Evolutionary conservation across 2,888 invertebrate species (phyloP).

Genomic region (Heliconius ethilla): DNA sequence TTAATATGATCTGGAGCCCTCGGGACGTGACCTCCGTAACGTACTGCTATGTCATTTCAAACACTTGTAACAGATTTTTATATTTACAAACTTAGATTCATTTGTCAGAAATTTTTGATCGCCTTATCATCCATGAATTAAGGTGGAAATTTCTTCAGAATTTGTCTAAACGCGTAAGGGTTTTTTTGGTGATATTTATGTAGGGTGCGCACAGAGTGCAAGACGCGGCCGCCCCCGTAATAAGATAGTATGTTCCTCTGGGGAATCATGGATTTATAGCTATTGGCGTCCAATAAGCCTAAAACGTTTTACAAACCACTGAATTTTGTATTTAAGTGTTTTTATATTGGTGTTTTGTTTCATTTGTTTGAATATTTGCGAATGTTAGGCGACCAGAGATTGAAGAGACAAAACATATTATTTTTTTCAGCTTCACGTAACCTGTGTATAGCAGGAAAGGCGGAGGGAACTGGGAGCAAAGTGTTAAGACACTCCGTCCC

Average conservation of each 20-base stretch:
- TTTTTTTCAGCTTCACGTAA: too few species aligned
- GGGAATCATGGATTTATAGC: slow-evolving; percentile 58
- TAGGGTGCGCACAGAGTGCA: slow-evolving; percentile 64
- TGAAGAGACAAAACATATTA: not conserved
- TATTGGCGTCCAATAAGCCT: slow-evolving; percentile 36
- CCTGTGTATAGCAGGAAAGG: not conserved
- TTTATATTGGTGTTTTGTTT: slow-evolving; percentile 10
- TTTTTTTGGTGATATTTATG: slow-evolving; percentile 47
- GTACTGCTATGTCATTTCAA: slow-evolving; percentile 72
- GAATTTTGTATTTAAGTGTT: slow-evolving; percentile 12
- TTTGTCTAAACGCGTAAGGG: slow-evolving; percentile 32
- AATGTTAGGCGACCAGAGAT: not conserved
- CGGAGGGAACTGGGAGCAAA: not conserved
- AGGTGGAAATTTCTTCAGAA: slow-evolving; percentile 45
- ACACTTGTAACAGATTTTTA: slow-evolving; percentile 75
- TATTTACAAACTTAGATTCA: slow-evolving; percentile 49
- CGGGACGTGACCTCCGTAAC: slow-evolving; percentile 66
- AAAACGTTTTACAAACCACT: slow-evolving; percentile 26
- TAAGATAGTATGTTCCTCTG: slow-evolving; percentile 74
- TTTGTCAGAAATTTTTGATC: slow-evolving; percentile 9
- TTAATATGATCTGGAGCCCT: slow-evolving; percentile 64
- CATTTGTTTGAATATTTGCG: not conserved
- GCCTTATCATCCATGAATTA: slow-evolving; percentile 44
- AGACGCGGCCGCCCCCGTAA: slow-evolving; percentile 59
- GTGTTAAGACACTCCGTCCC: not conserved